A percentile compares a stretch with the other conserved stretches of the same genome.
phyloP scores from a whole-genome alignment of 2,113 vertebrate genomes.

The Nymphicus hollandicus region DNA sequence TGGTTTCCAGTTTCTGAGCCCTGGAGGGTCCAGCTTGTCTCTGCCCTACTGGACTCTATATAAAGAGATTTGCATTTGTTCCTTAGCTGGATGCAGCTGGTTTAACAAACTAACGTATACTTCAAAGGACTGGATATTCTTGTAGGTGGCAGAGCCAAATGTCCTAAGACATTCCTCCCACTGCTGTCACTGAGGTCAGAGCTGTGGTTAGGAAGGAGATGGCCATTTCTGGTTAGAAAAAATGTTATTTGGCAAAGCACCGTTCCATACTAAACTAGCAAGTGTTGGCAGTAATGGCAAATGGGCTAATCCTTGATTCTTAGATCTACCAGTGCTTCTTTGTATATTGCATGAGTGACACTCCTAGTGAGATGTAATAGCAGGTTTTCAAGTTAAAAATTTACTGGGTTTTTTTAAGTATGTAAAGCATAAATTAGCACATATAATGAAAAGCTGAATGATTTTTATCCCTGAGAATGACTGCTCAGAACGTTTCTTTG shows the following conservation, averaged over 20 bases:
- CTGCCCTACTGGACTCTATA: not conserved
- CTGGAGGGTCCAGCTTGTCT: not conserved
- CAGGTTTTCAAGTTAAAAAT: not conserved
- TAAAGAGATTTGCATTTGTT: not conserved
- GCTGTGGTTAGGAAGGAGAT: not conserved
- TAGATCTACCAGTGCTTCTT: not conserved
- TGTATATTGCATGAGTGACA: not conserved
- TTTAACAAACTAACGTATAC: not conserved
- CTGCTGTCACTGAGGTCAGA: not conserved
- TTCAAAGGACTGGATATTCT: not conserved
- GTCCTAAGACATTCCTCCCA: not conserved
- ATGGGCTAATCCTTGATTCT: not conserved
- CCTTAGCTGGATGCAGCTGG: not conserved
- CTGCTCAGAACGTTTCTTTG: slow-evolving; percentile 21
- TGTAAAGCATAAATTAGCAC: slow-evolving; percentile 37
- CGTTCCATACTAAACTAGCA: not conserved
- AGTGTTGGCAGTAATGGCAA: not conserved
- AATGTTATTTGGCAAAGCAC: not conserved
- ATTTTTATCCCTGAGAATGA: not conserved
- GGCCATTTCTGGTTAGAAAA: not conserved
- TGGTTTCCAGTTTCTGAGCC: not conserved
- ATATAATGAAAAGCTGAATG: not conserved
- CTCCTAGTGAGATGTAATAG: not conserved
- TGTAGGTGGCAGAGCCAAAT: not conserved
- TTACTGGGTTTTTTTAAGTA: not conserved